Evolutionary conservation across 2,797 vertebrate genomes (phyloP).

Genomic region (Anolis apletophallus): DNA sequence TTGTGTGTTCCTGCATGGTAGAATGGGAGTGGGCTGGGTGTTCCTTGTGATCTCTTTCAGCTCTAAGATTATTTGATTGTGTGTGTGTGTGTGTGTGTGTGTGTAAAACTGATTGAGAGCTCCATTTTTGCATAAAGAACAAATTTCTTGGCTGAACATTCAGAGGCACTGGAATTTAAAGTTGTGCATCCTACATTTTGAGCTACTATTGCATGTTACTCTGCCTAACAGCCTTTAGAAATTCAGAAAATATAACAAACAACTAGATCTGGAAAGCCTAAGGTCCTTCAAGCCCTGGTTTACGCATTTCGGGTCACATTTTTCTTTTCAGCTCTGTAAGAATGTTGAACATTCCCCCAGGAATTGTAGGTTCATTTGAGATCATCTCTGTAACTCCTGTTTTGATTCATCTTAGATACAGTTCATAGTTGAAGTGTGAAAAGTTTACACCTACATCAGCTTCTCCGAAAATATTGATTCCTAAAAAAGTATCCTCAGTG

Average conservation of each 20-base stretch:
- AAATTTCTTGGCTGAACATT: too few relatives aligned
- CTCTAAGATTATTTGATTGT: too few relatives aligned
- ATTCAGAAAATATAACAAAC: neutral
- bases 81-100: too few relatives aligned
- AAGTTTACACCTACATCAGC: slow-evolving; percentile 3
- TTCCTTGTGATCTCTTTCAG: too few relatives aligned
- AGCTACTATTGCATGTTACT: neutral
- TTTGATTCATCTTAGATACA: slow-evolving; percentile 5
- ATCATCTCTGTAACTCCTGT: neutral
- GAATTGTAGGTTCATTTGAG: neutral
- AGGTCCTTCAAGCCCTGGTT: neutral
- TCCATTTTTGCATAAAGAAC: neutral
- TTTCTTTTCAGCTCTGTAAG: neutral
- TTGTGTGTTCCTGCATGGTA: too few relatives aligned
- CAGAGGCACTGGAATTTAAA: neutral
- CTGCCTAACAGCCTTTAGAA: neutral
- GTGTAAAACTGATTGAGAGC: neutral
- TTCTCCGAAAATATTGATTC: neutral
- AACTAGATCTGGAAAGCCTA: neutral
- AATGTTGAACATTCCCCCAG: neutral
- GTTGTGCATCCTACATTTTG: neutral
- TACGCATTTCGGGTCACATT: neutral
- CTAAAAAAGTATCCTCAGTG: neutral
- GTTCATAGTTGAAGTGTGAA: slow-evolving; percentile 2
- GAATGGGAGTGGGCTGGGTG: too few relatives aligned